phyloP scores from a whole-genome alignment of 2,797 vertebrate species.

The Micrastur ruficollis region DNA sequence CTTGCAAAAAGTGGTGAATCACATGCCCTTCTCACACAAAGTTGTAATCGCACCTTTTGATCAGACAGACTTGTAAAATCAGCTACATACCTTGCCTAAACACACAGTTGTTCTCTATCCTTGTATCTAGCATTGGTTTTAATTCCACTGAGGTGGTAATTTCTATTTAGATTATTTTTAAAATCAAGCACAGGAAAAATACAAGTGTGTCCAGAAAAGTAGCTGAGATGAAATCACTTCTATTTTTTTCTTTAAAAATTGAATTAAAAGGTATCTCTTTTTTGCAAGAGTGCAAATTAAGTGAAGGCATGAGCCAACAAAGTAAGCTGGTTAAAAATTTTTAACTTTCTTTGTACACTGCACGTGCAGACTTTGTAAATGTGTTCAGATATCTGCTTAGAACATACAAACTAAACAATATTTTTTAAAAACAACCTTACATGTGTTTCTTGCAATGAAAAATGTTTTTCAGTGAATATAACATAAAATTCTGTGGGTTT shows the following conservation, averaged over 20 bases:
- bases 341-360: not conserved
- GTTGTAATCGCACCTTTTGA: not conserved
- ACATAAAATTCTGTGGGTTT: not conserved
- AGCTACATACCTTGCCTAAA: not conserved
- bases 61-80: not conserved
- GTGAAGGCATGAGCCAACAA: not conserved
- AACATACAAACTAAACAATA: not conserved
- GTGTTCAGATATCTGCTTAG: not conserved
- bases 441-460: conserved; percentile 15
- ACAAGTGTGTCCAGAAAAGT: not conserved
- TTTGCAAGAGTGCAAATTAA: not conserved
- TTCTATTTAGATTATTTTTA: not conserved
- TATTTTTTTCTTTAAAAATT: not conserved
- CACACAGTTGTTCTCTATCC: not conserved
- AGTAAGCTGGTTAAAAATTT: not conserved
- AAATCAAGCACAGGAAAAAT: not conserved
- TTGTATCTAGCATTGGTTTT: not conserved
- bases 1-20: conserved; percentile 5
- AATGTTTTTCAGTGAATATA: conserved; percentile 14
- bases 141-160: not conserved
- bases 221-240: not conserved
- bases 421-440: not conserved
- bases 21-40: not conserved
- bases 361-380: not conserved
- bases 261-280: not conserved